Evolutionary conservation across 2,113 vertebrate genomes (phyloP), one percentile per base, ranked within the genome.

Genomic region (Paralichthys olivaceus): DNA sequence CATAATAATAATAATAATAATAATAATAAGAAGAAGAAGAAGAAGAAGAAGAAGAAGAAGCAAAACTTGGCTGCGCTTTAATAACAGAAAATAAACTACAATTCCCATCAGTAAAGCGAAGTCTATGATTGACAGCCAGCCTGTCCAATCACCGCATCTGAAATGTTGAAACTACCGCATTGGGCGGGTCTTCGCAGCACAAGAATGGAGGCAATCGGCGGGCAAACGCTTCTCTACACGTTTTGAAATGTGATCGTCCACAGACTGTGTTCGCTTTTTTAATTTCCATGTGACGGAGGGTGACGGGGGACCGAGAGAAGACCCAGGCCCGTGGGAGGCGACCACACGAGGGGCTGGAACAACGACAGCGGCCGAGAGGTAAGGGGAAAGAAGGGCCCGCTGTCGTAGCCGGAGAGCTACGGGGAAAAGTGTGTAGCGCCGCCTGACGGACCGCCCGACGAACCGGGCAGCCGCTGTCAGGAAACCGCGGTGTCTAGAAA

Each of bases 351-450:
- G 85, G 77, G 67, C 69, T 57, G 49, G 84, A 88, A 87, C 91
- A 81, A 87, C 92, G 82, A 89, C 74, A 92, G 90, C 89, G 88
- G 80, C 81, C 88, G 89, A 88, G 90, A 92, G 80, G 87, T 87
- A 88, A 93, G 77, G 83, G 74, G 69, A 90, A 92, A 93, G 89
- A 93, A 93, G 93, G 94, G 93, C 94, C 93, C 90, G 74, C 80
- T 72, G 80, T 72, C 45, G 62, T 25, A 75, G 84, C 79, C 29
- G 57, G 45, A 89, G 87, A 95, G 92, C 93, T 94, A 69, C 92
- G 94, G 94, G 34, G 65, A 92, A 94, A 95, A 94, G 89, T 93
- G 88, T 88, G 92, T 92, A 95, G 94, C 94, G 94, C 94, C 94
- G 94, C 94, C 94, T 94, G 93, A 95, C 94, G 94, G 90, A 93